A percentile compares a stretch with the other conserved stretches of the same genome.
Conservation (phyloP, 2,888 invertebrate genomes). For the Drosophila quinaria region DNA sequence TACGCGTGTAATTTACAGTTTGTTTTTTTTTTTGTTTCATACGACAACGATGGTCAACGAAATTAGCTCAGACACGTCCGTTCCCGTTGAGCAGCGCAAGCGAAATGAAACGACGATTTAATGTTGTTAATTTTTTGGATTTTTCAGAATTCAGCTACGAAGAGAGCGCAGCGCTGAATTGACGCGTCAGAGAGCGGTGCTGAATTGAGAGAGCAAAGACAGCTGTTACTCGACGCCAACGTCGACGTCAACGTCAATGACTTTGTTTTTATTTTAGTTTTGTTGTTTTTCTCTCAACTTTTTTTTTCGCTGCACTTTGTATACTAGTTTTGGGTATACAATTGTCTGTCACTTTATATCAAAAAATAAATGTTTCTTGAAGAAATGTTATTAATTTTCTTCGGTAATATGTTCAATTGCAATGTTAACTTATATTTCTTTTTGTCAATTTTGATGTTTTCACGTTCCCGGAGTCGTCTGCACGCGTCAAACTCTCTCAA, state of each 20-base stretch:
- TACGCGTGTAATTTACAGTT: slow-evolving; percentile 39
- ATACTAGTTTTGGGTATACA: background rate
- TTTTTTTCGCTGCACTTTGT: background rate
- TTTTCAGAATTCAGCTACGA: slow-evolving; percentile 40
- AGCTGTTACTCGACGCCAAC: slow-evolving; percentile 55
- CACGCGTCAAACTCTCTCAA: slow-evolving; percentile 79
- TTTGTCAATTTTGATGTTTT: background rate
- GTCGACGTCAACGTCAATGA: slow-evolving; percentile 30
- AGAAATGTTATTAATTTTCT: background rate
- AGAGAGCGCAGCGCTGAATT: slow-evolving; percentile 46
- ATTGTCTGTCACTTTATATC: slow-evolving; percentile 3
- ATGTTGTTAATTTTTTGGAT: slow-evolving; percentile 35
- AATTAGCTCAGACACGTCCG: slow-evolving; percentile 62
- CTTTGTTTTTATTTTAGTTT: slow-evolving; percentile 51
- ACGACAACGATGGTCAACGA: slow-evolving; percentile 27
- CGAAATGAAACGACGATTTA: slow-evolving; percentile 50
- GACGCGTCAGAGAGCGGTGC: slow-evolving; percentile 14
- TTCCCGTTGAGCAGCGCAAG: slow-evolving; percentile 67
- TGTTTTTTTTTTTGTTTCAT: slow-evolving; percentile 39
- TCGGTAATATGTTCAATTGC: background rate
- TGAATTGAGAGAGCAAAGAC: slow-evolving; percentile 40
- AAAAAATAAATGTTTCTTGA: background rate
- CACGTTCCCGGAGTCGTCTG: slow-evolving; percentile 40
- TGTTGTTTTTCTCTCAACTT: background rate
- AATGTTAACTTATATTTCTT: background rate